Evolutionary conservation across 1,140 invertebrate genomes (phyloP).

Genomic region (Limonius californicus): DNA sequence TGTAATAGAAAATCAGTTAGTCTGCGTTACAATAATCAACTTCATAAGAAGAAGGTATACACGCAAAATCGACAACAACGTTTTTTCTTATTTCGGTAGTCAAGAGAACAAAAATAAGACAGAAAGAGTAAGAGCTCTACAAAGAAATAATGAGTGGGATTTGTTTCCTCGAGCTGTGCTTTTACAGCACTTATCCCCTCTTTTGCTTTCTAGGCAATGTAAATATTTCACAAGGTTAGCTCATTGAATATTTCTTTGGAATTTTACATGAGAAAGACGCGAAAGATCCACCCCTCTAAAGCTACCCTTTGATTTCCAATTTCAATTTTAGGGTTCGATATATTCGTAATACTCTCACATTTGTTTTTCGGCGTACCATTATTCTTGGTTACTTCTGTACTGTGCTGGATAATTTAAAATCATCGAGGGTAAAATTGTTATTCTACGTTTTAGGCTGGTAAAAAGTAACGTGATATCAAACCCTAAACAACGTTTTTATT

Average conservation of each 20-base stretch:
- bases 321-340: constrained; percentile 1
- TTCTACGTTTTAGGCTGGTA: too few relatives aligned
- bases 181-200: constrained; percentile 21
- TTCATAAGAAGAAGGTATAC: too few relatives aligned
- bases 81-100: constrained; percentile 13
- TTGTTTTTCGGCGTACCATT: too few relatives aligned
- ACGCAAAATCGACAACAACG: constrained; percentile 5
- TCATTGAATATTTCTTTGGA: constrained; percentile 18
- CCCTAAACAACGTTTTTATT: too few relatives aligned
- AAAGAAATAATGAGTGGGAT: constrained; percentile 24
- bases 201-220: constrained; percentile 17
- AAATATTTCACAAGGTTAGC: constrained; percentile 20
- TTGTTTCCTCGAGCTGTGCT: constrained; percentile 21
- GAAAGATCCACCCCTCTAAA: not conserved
- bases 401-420: too few relatives aligned
- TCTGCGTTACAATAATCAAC: too few relatives aligned
- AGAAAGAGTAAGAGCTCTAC: constrained; percentile 17
- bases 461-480: too few relatives aligned
- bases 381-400: too few relatives aligned
- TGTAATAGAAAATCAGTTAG: too few relatives aligned
- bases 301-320: constrained; percentile 16
- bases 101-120: constrained; percentile 12
- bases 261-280: constrained; percentile 6
- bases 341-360: too few relatives aligned
- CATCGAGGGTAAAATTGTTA: too few relatives aligned